Conservation (phyloP, 2,888 invertebrate genomes). For the Patella caerulea region DNA sequence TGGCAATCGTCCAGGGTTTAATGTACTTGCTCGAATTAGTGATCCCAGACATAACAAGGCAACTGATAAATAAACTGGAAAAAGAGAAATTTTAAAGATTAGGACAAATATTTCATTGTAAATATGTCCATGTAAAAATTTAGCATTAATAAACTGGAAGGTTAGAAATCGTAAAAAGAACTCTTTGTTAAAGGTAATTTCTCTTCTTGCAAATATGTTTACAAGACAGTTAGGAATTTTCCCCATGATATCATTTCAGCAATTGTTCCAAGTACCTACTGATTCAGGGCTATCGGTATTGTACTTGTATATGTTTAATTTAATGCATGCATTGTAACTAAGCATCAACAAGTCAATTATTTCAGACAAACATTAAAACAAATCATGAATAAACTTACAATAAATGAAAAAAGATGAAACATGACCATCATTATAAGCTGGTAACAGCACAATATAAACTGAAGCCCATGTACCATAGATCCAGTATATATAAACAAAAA, state of each 20-base stretch:
- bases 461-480: slow-evolving; percentile 61
- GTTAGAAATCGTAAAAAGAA: no score
- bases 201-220: no score
- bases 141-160: no score
- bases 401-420: slow-evolving; percentile 43
- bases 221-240: no score
- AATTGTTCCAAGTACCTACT: no score
- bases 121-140: no score
- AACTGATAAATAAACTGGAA: slow-evolving; percentile 38
- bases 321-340: slow-evolving; percentile 13
- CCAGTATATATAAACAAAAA: slow-evolving; percentile 61
- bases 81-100: slow-evolving; percentile 10
- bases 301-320: slow-evolving; percentile 15
- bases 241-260: no score
- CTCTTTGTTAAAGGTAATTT: no score
- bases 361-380: neutral
- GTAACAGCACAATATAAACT: slow-evolving; percentile 58
- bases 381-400: slow-evolving; percentile 46
- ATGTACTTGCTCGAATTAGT: slow-evolving; percentile 55
- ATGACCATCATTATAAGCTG: slow-evolving; percentile 57
- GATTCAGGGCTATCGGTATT: no score
- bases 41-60: slow-evolving; percentile 49
- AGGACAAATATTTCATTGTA: no score
- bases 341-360: neutral
- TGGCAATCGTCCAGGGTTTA: slow-evolving; percentile 63